Conservation (phyloP, 2,888 invertebrate species). For the Ptilodon capucinus region DNA sequence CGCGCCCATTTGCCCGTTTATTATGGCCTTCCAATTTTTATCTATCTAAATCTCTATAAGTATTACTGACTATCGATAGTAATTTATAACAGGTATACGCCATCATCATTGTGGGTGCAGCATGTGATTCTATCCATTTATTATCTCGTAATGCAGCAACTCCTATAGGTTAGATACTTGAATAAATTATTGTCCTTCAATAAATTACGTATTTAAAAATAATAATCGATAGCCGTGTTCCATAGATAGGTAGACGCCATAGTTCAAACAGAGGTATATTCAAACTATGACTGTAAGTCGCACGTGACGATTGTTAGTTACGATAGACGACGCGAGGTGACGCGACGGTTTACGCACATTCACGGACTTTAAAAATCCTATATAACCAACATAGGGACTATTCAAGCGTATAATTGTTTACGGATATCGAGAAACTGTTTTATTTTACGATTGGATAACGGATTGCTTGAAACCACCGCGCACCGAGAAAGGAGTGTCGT, state of each 20-base stretch:
- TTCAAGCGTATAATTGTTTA: neutral
- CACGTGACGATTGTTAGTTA: conserved; percentile 20
- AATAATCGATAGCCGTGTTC: conserved; percentile 34
- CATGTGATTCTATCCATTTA: conserved; percentile 29
- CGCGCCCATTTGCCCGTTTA: conserved; percentile 36
- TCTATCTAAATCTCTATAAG: conserved; percentile 36
- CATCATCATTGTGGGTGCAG: conserved; percentile 26
- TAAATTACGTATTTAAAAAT: conserved; percentile 18
- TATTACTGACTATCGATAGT: conserved; percentile 30
- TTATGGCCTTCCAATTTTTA: conserved; percentile 36
- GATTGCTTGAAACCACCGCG: no score
- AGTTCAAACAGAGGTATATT: conserved; percentile 21
- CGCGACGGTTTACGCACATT: conserved; percentile 13
- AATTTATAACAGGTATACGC: conserved; percentile 32
- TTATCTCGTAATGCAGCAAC: conserved; percentile 33
- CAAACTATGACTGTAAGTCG: no score
- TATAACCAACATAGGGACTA: conserved; percentile 1
- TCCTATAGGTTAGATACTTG: conserved; percentile 30
- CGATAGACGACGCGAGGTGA: conserved; percentile 7
- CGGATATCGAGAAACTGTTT: neutral
- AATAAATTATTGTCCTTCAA: conserved; percentile 35
- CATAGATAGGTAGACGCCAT: conserved; percentile 33
- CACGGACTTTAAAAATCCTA: conserved; percentile 2
- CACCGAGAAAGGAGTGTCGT: neutral
- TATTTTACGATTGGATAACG: neutral